Evolutionary conservation across 2,797 vertebrate species (phyloP).

Genomic region (Limnodromus scolopaceus): DNA sequence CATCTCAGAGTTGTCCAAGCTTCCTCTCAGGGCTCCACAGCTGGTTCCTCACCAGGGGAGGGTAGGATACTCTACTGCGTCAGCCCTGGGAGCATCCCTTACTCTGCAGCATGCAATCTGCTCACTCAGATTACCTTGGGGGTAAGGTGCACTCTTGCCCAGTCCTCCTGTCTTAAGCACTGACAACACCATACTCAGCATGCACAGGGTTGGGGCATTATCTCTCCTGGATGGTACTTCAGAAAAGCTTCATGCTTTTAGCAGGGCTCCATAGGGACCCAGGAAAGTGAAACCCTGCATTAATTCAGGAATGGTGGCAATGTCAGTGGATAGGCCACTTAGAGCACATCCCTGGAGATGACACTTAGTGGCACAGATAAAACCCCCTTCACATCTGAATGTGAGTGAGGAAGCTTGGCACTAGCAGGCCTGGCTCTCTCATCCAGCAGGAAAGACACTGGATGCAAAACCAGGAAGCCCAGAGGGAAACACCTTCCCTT

Average conservation of each 20-base stretch:
- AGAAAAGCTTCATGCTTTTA: neutral
- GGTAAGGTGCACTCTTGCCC: neutral
- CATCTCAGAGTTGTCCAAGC: neutral
- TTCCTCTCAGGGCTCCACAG: neutral
- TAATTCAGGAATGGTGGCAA: neutral
- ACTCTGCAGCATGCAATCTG: neutral
- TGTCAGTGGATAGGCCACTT: neutral
- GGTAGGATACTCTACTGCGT: neutral
- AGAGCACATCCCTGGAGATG: neutral
- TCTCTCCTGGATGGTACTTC: neutral
- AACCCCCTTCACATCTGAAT: neutral
- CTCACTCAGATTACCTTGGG: neutral
- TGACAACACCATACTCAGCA: neutral
- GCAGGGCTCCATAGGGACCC: neutral
- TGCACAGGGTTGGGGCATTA: neutral
- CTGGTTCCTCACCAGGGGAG: neutral
- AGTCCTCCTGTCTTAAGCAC: neutral
- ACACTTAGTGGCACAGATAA: neutral
- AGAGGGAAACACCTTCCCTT: neutral
- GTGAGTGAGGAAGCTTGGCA: neutral
- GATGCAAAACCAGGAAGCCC: neutral
- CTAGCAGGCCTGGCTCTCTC: neutral
- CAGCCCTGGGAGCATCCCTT: neutral
- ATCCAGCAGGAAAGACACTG: neutral
- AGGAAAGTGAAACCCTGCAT: neutral